phyloP scores from a whole-genome alignment of 2,113 vertebrate genomes.

The Ameiurus melas region DNA sequence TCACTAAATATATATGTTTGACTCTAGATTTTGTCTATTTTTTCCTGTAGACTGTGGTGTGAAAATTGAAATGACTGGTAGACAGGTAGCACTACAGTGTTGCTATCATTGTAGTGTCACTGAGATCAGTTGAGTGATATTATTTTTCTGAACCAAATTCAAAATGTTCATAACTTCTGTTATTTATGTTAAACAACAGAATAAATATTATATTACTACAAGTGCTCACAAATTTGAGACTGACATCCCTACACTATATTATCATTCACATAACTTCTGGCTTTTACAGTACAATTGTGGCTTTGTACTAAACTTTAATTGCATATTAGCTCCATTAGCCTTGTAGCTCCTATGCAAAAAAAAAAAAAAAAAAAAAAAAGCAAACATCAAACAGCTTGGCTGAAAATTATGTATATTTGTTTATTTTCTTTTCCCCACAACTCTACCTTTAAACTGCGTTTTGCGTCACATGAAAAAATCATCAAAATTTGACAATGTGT shows the following conservation, averaged over 20 bases:
- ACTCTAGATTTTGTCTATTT: background rate
- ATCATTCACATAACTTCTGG: no score
- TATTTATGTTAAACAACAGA: background rate
- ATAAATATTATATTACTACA: background rate
- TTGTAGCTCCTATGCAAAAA: background rate
- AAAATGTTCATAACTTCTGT: background rate
- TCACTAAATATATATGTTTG: constrained; percentile 2
- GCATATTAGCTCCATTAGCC: background rate
- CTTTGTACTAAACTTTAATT: background rate
- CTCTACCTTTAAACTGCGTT: background rate
- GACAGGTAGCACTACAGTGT: background rate
- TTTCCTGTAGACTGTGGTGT: background rate
- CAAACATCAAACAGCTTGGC: background rate
- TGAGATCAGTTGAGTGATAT: background rate
- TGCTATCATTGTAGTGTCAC: background rate
- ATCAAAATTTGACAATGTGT: background rate
- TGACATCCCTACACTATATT: background rate
- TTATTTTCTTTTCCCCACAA: background rate
- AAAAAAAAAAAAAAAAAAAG: background rate
- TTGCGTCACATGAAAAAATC: background rate
- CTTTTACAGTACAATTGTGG: background rate
- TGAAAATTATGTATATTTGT: background rate
- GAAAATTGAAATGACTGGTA: no score
- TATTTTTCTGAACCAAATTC: background rate
- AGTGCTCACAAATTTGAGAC: background rate